A percentile compares a stretch with the other conserved stretches of the same genome.
Conservation (phyloP, 2,797 vertebrate genomes). For the Paratrypauchen microcephalus region DNA sequence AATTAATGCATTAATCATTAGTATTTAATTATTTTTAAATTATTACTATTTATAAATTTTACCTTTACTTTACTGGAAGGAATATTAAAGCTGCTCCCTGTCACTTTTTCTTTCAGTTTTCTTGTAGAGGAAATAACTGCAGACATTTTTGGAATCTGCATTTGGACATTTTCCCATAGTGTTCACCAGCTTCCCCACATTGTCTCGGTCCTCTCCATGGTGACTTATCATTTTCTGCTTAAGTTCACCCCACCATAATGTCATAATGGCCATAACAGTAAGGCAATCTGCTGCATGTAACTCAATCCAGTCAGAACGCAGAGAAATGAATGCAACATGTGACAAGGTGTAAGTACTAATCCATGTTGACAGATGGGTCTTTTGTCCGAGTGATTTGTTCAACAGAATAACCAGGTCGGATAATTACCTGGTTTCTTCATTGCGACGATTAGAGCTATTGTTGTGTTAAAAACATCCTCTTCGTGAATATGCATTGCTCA, state of each 20-base stretch:
- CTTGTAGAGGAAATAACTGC: background rate
- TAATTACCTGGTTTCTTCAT: slow-evolving; percentile 66
- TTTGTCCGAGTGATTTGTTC: slow-evolving; percentile 74
- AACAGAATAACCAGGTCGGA: slow-evolving; percentile 76
- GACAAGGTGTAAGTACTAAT: slow-evolving; percentile 74
- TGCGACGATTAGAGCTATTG: slow-evolving; percentile 55
- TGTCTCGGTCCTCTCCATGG: slow-evolving; percentile 36
- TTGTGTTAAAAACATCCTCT: slow-evolving; percentile 58
- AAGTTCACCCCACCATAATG: slow-evolving; percentile 39
- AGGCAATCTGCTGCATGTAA: slow-evolving; percentile 72
- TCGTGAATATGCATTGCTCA: slow-evolving; percentile 50
- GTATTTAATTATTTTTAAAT: background rate
- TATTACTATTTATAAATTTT: background rate
- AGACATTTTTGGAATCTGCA: background rate
- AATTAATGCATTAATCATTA: background rate
- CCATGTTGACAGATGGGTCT: slow-evolving; percentile 76
- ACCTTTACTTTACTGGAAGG: background rate
- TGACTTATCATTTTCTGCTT: slow-evolving; percentile 44
- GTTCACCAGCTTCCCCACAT: background rate
- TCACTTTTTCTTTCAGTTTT: background rate
- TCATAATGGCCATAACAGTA: slow-evolving; percentile 59
- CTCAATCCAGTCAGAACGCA: slow-evolving; percentile 48
- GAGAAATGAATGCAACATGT: slow-evolving; percentile 73
- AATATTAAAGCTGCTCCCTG: background rate
- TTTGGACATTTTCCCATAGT: slow-evolving; percentile 9